phyloP scores from a whole-genome alignment of 2,113 vertebrate species.

The Cardinalis cardinalis region DNA sequence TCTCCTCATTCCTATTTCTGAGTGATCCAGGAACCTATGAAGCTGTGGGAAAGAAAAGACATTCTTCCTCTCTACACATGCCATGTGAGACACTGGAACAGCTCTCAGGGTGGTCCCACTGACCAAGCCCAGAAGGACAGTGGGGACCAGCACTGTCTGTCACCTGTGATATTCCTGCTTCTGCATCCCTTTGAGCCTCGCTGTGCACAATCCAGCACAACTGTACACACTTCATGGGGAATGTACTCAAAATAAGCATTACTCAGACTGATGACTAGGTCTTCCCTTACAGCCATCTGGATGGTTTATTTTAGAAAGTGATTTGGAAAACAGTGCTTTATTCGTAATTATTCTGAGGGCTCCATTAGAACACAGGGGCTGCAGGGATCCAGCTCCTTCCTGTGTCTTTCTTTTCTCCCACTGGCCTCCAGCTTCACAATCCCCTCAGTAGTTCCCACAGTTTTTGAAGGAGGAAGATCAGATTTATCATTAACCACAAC shows the following conservation, averaged over 20 bases:
- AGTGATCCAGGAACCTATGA: neutral
- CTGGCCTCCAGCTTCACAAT: neutral
- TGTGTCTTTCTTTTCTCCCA: neutral
- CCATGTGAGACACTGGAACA: neutral
- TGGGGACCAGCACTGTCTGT: neutral
- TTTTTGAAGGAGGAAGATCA: neutral
- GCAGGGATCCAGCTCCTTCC: neutral
- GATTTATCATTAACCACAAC: neutral
- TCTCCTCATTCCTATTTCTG: neutral
- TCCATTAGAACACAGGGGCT: accelerated
- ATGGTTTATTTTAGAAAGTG: slow-evolving; percentile 25
- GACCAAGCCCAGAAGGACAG: neutral
- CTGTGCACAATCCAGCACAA: neutral
- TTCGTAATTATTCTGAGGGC: neutral
- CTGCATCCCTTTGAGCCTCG: neutral
- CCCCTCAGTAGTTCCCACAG: neutral
- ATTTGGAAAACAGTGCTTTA: slow-evolving; percentile 9
- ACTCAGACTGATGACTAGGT: slow-evolving; percentile 21
- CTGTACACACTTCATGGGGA: neutral
- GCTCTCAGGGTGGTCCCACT: neutral
- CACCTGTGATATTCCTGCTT: neutral
- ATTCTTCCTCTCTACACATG: neutral
- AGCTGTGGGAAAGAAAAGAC: neutral
- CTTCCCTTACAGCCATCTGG: slow-evolving; percentile 28
- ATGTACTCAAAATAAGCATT: slow-evolving; percentile 13